Base-by-base conservation (phyloP, 2,797 vertebrate species). In the Neopelma chrysocephalum region DNA sequence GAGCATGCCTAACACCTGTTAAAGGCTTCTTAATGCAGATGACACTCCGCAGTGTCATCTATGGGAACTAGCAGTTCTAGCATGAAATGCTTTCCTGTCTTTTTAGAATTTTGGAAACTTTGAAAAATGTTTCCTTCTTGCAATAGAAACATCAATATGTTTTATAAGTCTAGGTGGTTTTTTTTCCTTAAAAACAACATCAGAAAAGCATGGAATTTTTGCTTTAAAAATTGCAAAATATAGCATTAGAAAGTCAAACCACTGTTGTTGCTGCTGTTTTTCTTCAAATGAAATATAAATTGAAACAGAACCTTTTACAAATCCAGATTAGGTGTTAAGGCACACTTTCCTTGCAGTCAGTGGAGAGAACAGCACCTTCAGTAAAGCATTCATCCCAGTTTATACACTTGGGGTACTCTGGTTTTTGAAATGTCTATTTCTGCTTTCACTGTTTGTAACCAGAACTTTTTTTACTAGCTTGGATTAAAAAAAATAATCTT, bases 1-100 rank as follows among this genome's bases (percentile, higher is more conserved):
- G 57, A 50, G 4, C 20, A 47, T 58, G 40, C 40, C 56, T 40
- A 21, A 62, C 65, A 56, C 68, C 56, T 77, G 13, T 29, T 51
- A 72, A 43, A 80, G 19, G 18, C 11, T 65, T 18, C 3, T 27
- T 36, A 22, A 54, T 42, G 43, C 21, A 64, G 45, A 18, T 1
- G 40, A 1, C 5, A 14, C 19, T 15, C 19, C 26, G 36, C 3
- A n/a, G n/a, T n/a, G n/a, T n/a, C n/a, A n/a, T n/a, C n/a, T 13
- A 17, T 15, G 10, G 36, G 11, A 40, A 34, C 48, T 58, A 60
- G 45, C 6, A 29, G 20, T n/a, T 60, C 38, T 53, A 8, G 16
- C 6, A 27, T 26, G 9, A 81, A 25, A 69, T 15, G 4, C 11
- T 70, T 51, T 83, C 12, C 9, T 2, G 34, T 45, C 10, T 22